Base-by-base conservation (phyloP, 1,140 invertebrate species). In the Drosophila burlai region DNA sequence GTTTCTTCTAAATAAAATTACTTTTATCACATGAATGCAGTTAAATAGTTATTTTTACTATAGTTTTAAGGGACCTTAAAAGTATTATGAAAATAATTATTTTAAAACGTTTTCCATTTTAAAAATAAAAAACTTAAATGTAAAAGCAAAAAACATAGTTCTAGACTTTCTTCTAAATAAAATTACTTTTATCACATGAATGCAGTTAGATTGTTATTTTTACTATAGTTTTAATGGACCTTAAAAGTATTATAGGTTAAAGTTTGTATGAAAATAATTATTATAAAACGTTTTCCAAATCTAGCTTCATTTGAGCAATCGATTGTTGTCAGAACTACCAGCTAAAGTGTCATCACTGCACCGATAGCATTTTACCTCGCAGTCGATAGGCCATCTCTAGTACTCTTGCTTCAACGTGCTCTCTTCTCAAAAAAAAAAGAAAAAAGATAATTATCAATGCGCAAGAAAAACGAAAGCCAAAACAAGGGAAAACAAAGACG, bases 381-480 rank as follows among this genome's bases (percentile, higher is more conserved):
- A 7, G 7, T n/a, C 4, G 29, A 24, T 16, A 26, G 13, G 4
- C 31, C 67, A 71, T 11, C 67, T 6, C 66, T 66, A 47, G 55
- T 36, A 21, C 57, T 59, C 57, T 36, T 34, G 13, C 58, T 42
- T 55, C 67, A 75, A 75, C 68, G 72, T 75, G 72, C 72, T 75
- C 67, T 52, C 60, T 62, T 64, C 55, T 72, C 34, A 55, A 40
- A 55, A 24, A 54, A 38, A 54, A 38, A 24, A 21, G 21, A 21
- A n/a, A 21, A 21, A 18, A 55, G 2, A 38, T 16, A 55, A 55
- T 55, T 55, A 21, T 59, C 66, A 59, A 81, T 81, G 46, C 43
- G 26, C 54, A 64, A 49, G 49, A 47, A 75, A 55, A 64, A 57
- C 21, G 34, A 57, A 59, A 60, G 31, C 55, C 40, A 52, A 38